Base-by-base conservation (phyloP, 2,113 vertebrate species). In the Galbula dea region DNA sequence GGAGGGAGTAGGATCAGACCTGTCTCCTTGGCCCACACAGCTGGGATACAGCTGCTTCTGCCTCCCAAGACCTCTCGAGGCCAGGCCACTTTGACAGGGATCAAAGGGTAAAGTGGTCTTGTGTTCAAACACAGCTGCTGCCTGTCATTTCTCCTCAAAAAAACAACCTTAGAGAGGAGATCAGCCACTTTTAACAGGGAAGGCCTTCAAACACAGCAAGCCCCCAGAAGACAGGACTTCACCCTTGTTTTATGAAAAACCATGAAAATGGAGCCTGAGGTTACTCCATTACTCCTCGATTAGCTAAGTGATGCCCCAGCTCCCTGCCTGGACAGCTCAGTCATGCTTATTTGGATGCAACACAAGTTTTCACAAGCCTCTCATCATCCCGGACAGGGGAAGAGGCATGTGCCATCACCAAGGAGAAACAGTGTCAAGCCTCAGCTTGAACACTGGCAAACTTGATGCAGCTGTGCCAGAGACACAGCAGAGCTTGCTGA, bases 401-500 rank as follows among this genome's bases (percentile, higher is more conserved):
- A 61, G 41, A 84, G 17, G 76, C 54, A 52, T 0, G 11, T 2
- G 2, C 43, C 7, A 1, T 23, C 10, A 75, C 79, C 0, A 0
- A 46, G 68, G 68, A 92, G 74, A 63, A 0, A 8, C 55, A 54
- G 46, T 9, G 48, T 83, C 88, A 80, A 68, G 93, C 43, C 82
- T 58, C n/a, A 83, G 72, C 91, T 67, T 80, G 82, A 93, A 66
- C 66, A 39, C 17, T 11, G 1, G 45, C 10, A 52, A 78, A 51
- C 41, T 32, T 8, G 0, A 9, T 0, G 3, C 57, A 17, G 55
- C 61, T 22, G 21, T 12, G 51, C 68, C 88, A 57, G 58, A 55
- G 45, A 19, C 76, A 32, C 3, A 1, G 75, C 61, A 51, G 85
- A 88, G 41, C 83, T 55, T 1, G 0, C 83, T 95, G 26, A 83